phyloP scores from a whole-genome alignment of 2,797 vertebrate species.

The Diplodus puntazzo region DNA sequence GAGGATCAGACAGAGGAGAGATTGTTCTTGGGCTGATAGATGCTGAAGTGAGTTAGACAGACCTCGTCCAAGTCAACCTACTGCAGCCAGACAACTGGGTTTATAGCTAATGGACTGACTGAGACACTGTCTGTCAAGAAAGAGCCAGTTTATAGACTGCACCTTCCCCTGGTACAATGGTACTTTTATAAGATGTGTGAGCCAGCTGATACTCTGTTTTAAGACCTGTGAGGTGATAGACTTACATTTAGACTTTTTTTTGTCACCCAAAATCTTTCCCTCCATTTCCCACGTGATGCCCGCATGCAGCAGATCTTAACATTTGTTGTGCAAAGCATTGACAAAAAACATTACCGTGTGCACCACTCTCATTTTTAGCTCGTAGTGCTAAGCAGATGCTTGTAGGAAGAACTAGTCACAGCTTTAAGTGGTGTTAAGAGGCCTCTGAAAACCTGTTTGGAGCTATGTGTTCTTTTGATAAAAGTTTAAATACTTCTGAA shows the following conservation, averaged over 20 bases:
- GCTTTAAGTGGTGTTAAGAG: constrained; percentile 47
- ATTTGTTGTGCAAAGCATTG: constrained; percentile 52
- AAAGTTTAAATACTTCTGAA: constrained; percentile 55
- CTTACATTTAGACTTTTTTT: constrained; percentile 22
- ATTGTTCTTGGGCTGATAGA: constrained; percentile 69
- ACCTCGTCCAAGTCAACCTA: constrained; percentile 52
- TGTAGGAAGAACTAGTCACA: constrained; percentile 71
- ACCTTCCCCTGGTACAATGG: constrained; percentile 47
- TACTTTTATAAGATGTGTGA: constrained; percentile 18
- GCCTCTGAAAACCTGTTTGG: constrained; percentile 43
- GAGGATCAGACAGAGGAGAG: constrained; percentile 75
- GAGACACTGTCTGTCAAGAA: constrained; percentile 41
- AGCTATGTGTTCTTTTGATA: constrained; percentile 44
- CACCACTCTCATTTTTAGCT: constrained; percentile 32
- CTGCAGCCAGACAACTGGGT: constrained; percentile 68
- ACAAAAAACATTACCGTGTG: constrained; percentile 40
- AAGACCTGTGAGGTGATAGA: constrained; percentile 48
- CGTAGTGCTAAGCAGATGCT: constrained; percentile 72
- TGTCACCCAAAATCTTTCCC: constrained; percentile 19
- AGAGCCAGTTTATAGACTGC: constrained; percentile 32
- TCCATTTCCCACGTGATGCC: constrained; percentile 47
- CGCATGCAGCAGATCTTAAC: constrained; percentile 48
- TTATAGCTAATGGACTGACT: constrained; percentile 53
- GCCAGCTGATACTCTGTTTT: constrained; percentile 56
- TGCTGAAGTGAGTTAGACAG: constrained; percentile 54